A percentile compares a stretch with the other conserved stretches of the same genome.
These are phyloP conservation scores for Cotesia chilonis DNA, from an alignment of 1,140 invertebrate species.

Conservation along the genomic window DNA sequence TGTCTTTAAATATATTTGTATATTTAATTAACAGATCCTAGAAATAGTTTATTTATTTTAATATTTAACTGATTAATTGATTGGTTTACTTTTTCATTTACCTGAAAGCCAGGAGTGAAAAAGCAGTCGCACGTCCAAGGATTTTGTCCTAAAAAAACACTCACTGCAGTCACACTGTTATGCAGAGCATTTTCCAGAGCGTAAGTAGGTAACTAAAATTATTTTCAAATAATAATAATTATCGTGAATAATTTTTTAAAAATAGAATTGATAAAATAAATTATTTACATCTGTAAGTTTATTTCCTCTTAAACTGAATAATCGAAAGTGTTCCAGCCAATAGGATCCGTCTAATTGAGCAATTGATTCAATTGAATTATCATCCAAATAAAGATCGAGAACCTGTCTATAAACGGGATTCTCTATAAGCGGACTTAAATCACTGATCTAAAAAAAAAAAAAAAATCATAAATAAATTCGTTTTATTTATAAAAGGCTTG, in stretches of 20 bases:
- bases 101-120: constrained; percentile 79
- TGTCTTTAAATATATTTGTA: constrained; percentile 72
- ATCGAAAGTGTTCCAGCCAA: constrained; percentile 79
- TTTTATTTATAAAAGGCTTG: not conserved
- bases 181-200: constrained; percentile 80
- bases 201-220: constrained; percentile 76
- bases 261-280: not conserved
- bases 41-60: constrained; percentile 38
- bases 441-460: constrained; percentile 67
- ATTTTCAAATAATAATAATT: constrained; percentile 28
- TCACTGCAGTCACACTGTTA: constrained; percentile 74
- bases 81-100: constrained; percentile 42
- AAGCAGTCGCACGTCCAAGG: constrained; percentile 84
- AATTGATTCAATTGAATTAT: constrained; percentile 77
- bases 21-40: constrained; percentile 77
- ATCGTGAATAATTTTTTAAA: not conserved
- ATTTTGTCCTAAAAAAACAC: constrained; percentile 76
- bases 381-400: constrained; percentile 78
- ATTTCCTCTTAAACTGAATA: constrained; percentile 78
- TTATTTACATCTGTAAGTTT: constrained; percentile 72
- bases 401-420: constrained; percentile 74
- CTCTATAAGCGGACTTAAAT: constrained; percentile 70
- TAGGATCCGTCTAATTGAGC: constrained; percentile 77
- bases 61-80: not conserved
- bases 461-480: constrained; percentile 4